Evolutionary conservation across 2,797 vertebrate genomes (phyloP), one percentile per base, ranked within the genome.

Genomic region (Enteromius argenteus): DNA sequence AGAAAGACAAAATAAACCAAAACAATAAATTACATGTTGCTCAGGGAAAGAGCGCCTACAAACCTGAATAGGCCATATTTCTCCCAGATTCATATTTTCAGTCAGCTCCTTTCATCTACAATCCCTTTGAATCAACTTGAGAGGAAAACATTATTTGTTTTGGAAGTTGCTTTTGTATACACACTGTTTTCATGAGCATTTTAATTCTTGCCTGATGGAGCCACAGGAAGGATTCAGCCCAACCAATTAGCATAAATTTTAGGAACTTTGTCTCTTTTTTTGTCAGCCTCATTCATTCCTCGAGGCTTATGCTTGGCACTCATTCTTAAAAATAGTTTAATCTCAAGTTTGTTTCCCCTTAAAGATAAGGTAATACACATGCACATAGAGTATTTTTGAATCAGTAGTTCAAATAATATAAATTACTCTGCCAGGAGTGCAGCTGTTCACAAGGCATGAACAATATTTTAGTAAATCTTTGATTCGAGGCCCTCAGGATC

Each of bases 91-190:
- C 30, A 87, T 81, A 85, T 86, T 80, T 86, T 85, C 51, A 80
- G 44, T 83, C 75, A 85, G 74, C 51, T 85, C 74, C 46, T 67
- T 81, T 77, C 19, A 32, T 84, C 58, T 84, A 64, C 82, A 77
- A 80, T 90, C 78, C 85, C 75, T 90, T 88, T 88, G 84, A 89
- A 87, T 87, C 84, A 86, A 68, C 60, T 81, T 84, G 81, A 73
- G 79, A 85, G n/a, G 73, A 73, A 73, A 86, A 79, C 46, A 86
- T 42, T 13, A 85, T 73, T 86, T 83, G 62, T 88, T 64, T 19
- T 79, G 72, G 23, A 67, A 60, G 72, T 80, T 71, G 39, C 78
- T 66, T 69, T 46, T 77, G 19, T 84, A 27, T 56, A 60, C 19
- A 74, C 21, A 67, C 23, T 46, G 37, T 82, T n/a, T 72, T 44